phyloP scores from a whole-genome alignment of 1,140 invertebrate species.

The Philopotamus ludificatus region DNA sequence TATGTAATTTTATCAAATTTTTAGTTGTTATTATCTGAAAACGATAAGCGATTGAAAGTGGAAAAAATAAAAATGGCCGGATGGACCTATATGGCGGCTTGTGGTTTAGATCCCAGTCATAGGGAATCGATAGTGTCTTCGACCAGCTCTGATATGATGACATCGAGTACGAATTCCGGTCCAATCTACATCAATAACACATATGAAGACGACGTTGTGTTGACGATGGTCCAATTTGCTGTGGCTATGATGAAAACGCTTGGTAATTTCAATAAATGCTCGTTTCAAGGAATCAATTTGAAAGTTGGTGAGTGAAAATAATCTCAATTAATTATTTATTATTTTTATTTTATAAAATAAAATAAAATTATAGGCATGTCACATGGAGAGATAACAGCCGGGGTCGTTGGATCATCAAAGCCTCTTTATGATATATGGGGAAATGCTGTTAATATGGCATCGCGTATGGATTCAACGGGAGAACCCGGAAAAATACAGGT shows the following conservation, averaged over 20 bases:
- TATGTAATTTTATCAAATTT: constrained; percentile 12
- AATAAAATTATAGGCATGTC: constrained; percentile 63
- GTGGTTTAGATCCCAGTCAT: constrained; percentile 73
- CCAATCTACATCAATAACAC: constrained; percentile 42
- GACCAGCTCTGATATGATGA: constrained; percentile 57
- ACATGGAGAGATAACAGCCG: constrained; percentile 82
- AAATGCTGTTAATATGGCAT: constrained; percentile 92
- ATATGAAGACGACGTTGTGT: constrained; percentile 46
- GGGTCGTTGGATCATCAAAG: constrained; percentile 86
- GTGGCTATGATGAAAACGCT: constrained; percentile 57
- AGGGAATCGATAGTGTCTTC: constrained; percentile 33
- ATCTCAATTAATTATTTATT: background rate
- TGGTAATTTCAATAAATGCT: constrained; percentile 52
- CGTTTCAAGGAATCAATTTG: constrained; percentile 54
- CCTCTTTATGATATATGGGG: constrained; percentile 93
- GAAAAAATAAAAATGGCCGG: constrained; percentile 94
- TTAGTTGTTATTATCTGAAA: constrained; percentile 30
- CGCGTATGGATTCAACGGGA: constrained; percentile 86
- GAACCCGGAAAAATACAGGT: constrained; percentile 78
- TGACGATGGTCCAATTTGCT: constrained; percentile 56
- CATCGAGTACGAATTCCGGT: constrained; percentile 44
- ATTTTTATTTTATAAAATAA: background rate
- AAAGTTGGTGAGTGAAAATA: constrained; percentile 56
- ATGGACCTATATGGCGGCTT: constrained; percentile 93
- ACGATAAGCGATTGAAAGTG: constrained; percentile 49